Evolutionary conservation across 2,888 invertebrate genomes (phyloP).

Genomic region (Drosophila demipolita): DNA sequence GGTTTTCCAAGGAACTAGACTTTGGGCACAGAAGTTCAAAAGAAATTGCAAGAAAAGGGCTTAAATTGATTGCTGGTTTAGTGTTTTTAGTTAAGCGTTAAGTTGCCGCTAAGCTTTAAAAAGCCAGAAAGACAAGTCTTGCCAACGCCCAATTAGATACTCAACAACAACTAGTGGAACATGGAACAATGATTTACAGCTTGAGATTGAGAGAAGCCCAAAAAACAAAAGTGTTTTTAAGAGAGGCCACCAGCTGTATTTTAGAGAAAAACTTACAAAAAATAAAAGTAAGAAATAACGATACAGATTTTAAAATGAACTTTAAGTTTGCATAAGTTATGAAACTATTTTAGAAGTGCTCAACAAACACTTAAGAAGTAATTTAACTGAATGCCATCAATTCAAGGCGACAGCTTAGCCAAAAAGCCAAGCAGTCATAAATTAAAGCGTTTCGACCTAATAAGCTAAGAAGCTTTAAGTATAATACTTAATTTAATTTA

Average conservation of each 20-base stretch:
- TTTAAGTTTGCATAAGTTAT: background rate
- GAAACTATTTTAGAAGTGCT: background rate
- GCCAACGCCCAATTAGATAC: constrained; percentile 7
- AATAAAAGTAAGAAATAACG: background rate
- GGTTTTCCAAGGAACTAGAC: constrained; percentile 25
- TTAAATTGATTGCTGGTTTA: constrained; percentile 46
- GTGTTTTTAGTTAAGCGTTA: constrained; percentile 20
- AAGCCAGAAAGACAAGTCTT: background rate
- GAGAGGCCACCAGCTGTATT: background rate
- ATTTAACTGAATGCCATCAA: background rate
- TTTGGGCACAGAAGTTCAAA: constrained; percentile 37
- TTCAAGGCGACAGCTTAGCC: background rate
- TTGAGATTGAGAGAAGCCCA: background rate
- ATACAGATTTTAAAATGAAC: background rate
- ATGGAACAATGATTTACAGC: background rate
- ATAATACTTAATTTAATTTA: background rate
- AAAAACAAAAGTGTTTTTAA: background rate
- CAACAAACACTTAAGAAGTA: background rate
- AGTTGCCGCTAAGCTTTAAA: constrained; percentile 34
- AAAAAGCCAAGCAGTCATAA: background rate
- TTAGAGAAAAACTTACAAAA: background rate
- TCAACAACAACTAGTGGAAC: constrained; percentile 6
- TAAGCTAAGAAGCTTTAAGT: constrained; percentile 12
- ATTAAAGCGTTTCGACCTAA: background rate
- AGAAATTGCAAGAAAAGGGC: constrained; percentile 19